A percentile compares a stretch with the other conserved stretches of the same genome.
phyloP scores from a whole-genome alignment of 2,113 vertebrate species.

The Todiramphus chloris region DNA sequence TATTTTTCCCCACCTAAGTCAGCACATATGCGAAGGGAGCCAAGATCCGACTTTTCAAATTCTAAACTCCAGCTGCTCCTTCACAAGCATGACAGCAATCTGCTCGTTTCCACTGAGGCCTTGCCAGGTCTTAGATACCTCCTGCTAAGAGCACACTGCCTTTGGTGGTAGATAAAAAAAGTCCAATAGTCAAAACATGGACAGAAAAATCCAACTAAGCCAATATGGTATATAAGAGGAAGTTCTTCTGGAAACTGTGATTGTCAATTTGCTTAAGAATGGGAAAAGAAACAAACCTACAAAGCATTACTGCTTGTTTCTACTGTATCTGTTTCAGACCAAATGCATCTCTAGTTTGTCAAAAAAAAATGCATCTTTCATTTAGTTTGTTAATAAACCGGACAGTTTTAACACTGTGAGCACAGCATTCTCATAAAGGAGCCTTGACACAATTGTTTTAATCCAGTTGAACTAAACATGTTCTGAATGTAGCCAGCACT shows the following conservation, averaged over 20 bases:
- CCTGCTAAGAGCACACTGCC: neutral
- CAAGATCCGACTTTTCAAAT: neutral
- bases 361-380: neutral
- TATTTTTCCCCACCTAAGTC: neutral
- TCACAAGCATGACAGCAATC: neutral
- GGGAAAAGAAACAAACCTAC: neutral
- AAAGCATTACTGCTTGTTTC: neutral
- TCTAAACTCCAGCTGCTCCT: slow-evolving; percentile 20
- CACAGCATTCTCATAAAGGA: neutral
- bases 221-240: neutral
- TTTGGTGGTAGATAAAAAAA: neutral
- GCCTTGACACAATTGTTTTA: slow-evolving; percentile 20
- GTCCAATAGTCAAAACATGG: neutral
- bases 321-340: neutral
- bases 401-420: neutral
- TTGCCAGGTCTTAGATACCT: neutral
- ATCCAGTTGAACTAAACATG: slow-evolving; percentile 23
- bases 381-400: neutral
- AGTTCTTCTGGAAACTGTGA: neutral
- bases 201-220: neutral
- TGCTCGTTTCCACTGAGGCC: neutral
- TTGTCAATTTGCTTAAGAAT: neutral
- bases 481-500: neutral
- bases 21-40: neutral
- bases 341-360: neutral